Conservation (phyloP, 2,113 vertebrate genomes). For the Microtus montanus region DNA sequence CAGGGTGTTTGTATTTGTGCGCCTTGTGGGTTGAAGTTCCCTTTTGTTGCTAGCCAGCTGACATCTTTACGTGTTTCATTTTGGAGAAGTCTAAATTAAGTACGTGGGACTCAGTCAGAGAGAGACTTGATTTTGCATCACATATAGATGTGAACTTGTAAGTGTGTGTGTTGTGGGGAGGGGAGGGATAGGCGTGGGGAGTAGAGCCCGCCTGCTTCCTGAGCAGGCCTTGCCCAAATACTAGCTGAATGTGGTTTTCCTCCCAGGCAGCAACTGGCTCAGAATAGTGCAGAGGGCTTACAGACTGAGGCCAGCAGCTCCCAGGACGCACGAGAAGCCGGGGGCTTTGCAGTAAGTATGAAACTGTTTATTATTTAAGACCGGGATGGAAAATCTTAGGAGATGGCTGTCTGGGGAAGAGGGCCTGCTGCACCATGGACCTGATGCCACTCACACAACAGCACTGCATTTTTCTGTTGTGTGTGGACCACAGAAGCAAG, state of each 20-base stretch:
- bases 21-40: slow-evolving; percentile 11
- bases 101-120: slow-evolving; percentile 67
- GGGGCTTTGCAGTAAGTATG: slow-evolving; percentile 82
- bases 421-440: neutral
- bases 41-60: neutral
- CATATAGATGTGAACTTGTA: slow-evolving; percentile 56
- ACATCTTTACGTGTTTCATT: slow-evolving; percentile 39
- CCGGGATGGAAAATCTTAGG: slow-evolving; percentile 15
- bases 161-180: slow-evolving; percentile 54
- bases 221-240: slow-evolving; percentile 83
- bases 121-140: slow-evolving; percentile 75
- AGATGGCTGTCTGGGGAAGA: neutral
- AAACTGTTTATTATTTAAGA: slow-evolving; percentile 25
- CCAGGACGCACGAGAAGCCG: slow-evolving; percentile 61
- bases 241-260: slow-evolving; percentile 86
- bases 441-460: neutral
- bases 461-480: neutral
- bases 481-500: neutral
- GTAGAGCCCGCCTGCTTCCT: slow-evolving; percentile 85
- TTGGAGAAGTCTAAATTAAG: slow-evolving; percentile 59
- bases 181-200: slow-evolving; percentile 4
- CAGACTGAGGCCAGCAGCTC: slow-evolving; percentile 79
- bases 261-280: slow-evolving; percentile 79
- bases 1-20: neutral
- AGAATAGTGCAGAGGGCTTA: slow-evolving; percentile 82